Base-by-base conservation (phyloP, 2,888 invertebrate species). In the Cheilosia vernalis region DNA sequence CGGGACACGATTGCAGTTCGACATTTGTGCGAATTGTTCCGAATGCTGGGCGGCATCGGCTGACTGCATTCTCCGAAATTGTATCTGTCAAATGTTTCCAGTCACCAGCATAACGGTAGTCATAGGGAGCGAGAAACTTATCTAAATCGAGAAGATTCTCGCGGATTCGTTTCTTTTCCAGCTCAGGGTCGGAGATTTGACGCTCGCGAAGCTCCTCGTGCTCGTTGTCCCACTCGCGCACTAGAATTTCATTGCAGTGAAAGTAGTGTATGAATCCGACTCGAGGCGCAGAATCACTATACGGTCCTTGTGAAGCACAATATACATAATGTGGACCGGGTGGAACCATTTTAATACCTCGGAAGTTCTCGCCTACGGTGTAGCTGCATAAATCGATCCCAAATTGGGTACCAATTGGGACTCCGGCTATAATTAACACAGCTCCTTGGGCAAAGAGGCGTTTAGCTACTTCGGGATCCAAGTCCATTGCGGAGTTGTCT, bases 301-400 rank as follows among this genome's bases (percentile, higher is more conserved):
- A 94, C 0, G 92, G 92, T 87, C 94, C 94, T 15, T 94, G 93
- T 0, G 90, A 90, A 2, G 91, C 89, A 90, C 96, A 98, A 93
- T 98, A 98, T 17, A 99, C 93, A 90, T 96, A 98, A 92, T 99
- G 99, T 69, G 98, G 93, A 6, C 99, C 99, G 1, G 98, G 97
- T 0, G 99, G 99, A 89, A 99, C 99, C 98, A 99, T 98, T 94
- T 99, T 99, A 33, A 99, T 95, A 0, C 99, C 99, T 0, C 92
- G 89, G 92, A 99, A 99, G 90, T 96, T 96, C 76, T 97, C 96
- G 2, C 97, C 98, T 0, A 97, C 96, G 87, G 95, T 96, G 96
- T 98, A 99, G 0, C 95, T 94, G 90, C 96, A 96, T 90, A 97
- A 94, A 92, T 99, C 99, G 24, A 91, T 90, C n/a, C 99, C 99